Evolutionary conservation across 2,797 vertebrate genomes (phyloP).

Genomic region (Pterois miles): DNA sequence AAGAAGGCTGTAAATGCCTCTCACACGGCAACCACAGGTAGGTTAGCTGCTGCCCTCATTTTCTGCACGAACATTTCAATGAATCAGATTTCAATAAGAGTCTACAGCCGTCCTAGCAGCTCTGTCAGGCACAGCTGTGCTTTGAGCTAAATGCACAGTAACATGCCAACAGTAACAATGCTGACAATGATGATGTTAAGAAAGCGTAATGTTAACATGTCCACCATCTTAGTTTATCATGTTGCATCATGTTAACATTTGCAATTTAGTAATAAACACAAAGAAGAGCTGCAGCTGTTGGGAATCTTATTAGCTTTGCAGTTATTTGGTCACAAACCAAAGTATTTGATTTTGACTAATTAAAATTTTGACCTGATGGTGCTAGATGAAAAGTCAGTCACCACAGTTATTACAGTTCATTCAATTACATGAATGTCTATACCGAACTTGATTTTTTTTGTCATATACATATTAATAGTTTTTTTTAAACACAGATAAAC

Average conservation of each 20-base stretch:
- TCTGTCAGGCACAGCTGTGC: neutral
- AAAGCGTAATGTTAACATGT: neutral
- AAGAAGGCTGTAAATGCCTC: conserved; percentile 83
- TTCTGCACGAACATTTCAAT: neutral
- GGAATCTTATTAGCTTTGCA: neutral
- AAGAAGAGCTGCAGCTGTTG: neutral
- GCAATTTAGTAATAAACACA: neutral
- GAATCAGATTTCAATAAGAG: neutral
- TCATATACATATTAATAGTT: too few species aligned
- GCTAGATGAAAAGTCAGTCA: neutral
- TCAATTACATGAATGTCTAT: neutral
- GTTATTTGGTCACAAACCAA: too few species aligned
- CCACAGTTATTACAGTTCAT: neutral
- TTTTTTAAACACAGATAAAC: too few species aligned
- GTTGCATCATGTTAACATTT: neutral
- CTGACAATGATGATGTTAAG: neutral
- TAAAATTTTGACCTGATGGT: neutral
- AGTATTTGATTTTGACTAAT: neutral
- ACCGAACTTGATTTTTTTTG: too few species aligned
- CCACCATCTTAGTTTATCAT: neutral
- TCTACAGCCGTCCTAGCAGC: neutral
- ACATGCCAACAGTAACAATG: neutral
- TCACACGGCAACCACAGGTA: conserved; percentile 76
- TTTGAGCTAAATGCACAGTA: neutral
- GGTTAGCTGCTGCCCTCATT: neutral